Base-by-base conservation (phyloP, 2,888 invertebrate genomes). In the Ophion costatus region DNA sequence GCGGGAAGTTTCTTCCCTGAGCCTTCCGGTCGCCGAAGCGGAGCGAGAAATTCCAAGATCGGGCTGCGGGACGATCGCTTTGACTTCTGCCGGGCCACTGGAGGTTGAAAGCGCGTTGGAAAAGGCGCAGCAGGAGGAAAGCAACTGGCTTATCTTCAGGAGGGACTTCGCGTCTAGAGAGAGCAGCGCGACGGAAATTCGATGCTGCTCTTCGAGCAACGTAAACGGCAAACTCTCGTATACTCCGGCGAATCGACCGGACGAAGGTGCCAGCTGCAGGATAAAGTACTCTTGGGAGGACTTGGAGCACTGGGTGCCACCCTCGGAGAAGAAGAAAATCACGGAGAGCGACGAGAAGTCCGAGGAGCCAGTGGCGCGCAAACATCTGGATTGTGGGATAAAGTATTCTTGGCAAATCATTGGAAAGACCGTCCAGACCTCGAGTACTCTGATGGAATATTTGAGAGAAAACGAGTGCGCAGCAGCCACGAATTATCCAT, bases 401-500 rank as follows among this genome's bases (percentile, higher is more conserved):
- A 90, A 89, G 73, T 91, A 91, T 80, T 91, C 91, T 2, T 91
- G 91, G 91, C 90, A 91, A 80, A 80, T 90, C 20, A 73, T 91
- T 33, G 91, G 90, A 29, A 88, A 73, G 1, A 74, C 87, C 51
- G 83, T 87, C 2, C 91, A 91, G 78, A 91, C 91, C 0, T 91
- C 91, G 4, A 42, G 80, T 0, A 85, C 77, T 6, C 85, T 90
- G 24, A 57, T 90, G 1, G 61, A 87, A n/a, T 75, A 73, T 81
- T 74, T 88, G 33, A 3, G 14, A 74, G 78, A 82, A 17, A 69
- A 45, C 9, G 56, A 87, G 24, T 76, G 78, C 38, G 10, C 7
- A 0, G 38, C 38, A 38, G 38, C 22, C 70, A 10, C 6, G 6
- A n/a, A 82, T 71, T 83, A 84, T 38, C 77, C 88, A 9, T 90